phyloP scores from a whole-genome alignment of 64 coral and sea anemone species.

The Trachythela sp. region DNA sequence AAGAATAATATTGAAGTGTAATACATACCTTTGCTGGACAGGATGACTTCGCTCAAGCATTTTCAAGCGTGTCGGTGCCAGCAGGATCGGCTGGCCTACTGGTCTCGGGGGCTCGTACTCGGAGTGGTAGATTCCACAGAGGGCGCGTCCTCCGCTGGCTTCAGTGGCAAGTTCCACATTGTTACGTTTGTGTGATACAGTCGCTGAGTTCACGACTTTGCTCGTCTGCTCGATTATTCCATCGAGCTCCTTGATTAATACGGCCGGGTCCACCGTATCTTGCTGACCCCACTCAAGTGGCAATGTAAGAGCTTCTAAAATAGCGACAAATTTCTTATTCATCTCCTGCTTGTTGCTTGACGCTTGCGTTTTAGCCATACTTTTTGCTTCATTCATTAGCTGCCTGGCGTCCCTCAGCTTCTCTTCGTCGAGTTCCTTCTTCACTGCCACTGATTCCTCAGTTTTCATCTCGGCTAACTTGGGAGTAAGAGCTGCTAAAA shows the following conservation, averaged over 20 bases:
- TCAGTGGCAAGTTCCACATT: neutral
- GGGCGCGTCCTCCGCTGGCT: neutral
- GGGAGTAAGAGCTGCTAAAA: too few relatives aligned
- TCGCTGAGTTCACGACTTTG: neutral
- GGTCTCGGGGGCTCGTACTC: neutral
- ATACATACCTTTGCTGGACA: too few relatives aligned
- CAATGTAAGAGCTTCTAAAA: neutral
- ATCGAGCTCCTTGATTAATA: neutral
- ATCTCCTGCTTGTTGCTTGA: neutral
- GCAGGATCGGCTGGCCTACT: neutral
- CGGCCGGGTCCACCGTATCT: neutral
- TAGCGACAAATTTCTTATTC: neutral
- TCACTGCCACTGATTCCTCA: too few relatives aligned
- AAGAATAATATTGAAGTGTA: too few relatives aligned
- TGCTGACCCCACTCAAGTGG: neutral
- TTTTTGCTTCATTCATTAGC: neutral
- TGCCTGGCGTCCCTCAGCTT: neutral
- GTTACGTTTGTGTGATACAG: neutral
- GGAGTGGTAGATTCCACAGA: constrained; percentile 22
- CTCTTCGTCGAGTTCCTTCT: neutral
- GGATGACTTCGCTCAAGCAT: too few relatives aligned
- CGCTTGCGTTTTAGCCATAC: neutral
- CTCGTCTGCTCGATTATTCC: neutral
- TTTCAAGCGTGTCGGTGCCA: neutral
- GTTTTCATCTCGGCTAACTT: too few relatives aligned